Conservation (phyloP, 53 echinoderm and acorn worm species). For the Temnopleurus reevesii region DNA sequence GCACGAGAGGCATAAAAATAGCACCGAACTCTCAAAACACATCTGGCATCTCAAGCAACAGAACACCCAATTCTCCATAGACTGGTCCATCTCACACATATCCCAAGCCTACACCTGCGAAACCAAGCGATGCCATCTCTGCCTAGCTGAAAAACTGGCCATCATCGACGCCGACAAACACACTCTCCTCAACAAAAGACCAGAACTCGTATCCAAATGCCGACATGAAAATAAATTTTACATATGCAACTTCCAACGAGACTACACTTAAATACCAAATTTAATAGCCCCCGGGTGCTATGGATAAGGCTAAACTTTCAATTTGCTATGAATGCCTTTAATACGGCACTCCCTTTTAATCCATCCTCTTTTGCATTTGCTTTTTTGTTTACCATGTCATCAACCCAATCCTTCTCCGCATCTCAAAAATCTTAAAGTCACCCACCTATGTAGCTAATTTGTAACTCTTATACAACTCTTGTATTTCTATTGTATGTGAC, state of each 20-base stretch:
- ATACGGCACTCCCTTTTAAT: no score
- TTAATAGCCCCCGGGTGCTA: no score
- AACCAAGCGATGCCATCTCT: conserved; percentile 25
- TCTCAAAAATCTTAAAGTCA: no score
- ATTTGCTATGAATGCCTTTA: no score
- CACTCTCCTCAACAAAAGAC: conserved; percentile 21
- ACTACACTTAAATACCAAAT: not conserved
- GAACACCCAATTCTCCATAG: not conserved
- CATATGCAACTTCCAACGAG: not conserved
- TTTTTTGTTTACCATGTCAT: no score
- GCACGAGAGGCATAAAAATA: conserved; percentile 23
- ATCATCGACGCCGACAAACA: conserved; percentile 37
- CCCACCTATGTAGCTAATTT: no score
- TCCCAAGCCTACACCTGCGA: conserved; percentile 12
- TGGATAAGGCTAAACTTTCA: no score
- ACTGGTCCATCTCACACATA: conserved; percentile 20
- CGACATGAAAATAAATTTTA: not conserved
- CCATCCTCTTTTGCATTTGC: no score
- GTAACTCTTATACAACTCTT: no score
- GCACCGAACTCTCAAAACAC: conserved; percentile 54
- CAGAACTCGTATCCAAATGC: conserved; percentile 42
- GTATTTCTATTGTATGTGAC: no score
- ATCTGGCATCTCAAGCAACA: conserved; percentile 29
- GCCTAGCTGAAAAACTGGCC: conserved; percentile 40
- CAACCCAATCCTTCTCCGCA: no score